Evolutionary conservation across 2,888 invertebrate genomes (phyloP).

Genomic region (Zygaena filipendulae): DNA sequence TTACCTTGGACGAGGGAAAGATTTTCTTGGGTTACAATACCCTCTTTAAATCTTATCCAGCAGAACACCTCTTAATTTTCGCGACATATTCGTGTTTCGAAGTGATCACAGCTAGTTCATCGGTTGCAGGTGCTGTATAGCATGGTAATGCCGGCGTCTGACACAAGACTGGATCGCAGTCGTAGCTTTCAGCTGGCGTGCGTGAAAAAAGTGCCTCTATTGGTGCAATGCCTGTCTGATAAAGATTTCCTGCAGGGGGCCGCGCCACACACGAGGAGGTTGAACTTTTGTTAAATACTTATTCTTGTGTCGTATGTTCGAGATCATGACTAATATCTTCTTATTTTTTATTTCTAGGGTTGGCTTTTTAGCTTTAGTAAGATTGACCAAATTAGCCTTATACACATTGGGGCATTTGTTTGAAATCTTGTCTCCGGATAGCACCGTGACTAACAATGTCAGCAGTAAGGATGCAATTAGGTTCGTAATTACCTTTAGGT

Average conservation of each 20-base stretch:
- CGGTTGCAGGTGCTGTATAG: conserved; percentile 81
- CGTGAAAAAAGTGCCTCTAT: conserved; percentile 65
- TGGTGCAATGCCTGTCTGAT: conserved; percentile 57
- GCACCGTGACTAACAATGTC: conserved; percentile 49
- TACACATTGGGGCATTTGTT: conserved; percentile 87
- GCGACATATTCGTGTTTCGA: too few relatives aligned
- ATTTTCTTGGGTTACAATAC: too few relatives aligned
- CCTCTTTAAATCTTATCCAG: too few relatives aligned
- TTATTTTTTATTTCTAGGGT: too few relatives aligned
- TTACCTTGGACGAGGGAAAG: too few relatives aligned
- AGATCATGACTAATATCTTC: too few relatives aligned
- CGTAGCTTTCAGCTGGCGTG: conserved; percentile 70
- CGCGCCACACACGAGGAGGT: conserved; percentile 59
- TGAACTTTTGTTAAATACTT: too few relatives aligned
- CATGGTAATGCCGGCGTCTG: conserved; percentile 90
- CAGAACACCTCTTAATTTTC: too few relatives aligned
- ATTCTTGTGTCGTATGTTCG: too few relatives aligned
- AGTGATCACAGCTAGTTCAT: too few relatives aligned
- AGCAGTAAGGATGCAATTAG: background rate
- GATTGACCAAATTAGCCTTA: conserved; percentile 88
- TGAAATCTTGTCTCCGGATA: conserved; percentile 69
- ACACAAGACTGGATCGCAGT: conserved; percentile 78
- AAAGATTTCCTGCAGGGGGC: conserved; percentile 57
- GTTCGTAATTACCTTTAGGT: too few relatives aligned
- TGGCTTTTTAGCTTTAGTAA: conserved; percentile 88